phyloP scores from a whole-genome alignment of 2,888 invertebrate species.

The Acanthosoma haemorrhoidale region DNA sequence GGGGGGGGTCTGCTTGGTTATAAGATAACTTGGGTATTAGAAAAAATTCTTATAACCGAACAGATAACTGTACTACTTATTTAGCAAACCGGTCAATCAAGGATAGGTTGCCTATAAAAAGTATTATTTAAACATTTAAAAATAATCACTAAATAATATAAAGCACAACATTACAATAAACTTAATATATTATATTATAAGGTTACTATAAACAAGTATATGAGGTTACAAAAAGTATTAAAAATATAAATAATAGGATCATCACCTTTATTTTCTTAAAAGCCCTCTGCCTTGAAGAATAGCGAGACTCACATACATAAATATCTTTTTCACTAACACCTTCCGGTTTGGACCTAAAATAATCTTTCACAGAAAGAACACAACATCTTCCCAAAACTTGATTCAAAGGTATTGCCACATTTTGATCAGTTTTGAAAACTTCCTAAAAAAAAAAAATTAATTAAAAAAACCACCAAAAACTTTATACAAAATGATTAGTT shows the following conservation, averaged over 20 bases:
- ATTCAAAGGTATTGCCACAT: constrained; percentile 75
- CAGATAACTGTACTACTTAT: too few species aligned
- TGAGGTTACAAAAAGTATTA: too few species aligned
- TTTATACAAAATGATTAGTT: neutral
- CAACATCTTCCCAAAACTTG: constrained; percentile 84
- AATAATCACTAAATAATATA: too few species aligned
- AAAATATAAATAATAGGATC: neutral
- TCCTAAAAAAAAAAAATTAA: constrained; percentile 51
- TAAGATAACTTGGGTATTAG: too few species aligned
- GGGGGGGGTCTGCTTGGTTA: too few species aligned
- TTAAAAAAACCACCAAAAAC: neutral
- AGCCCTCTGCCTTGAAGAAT: constrained; percentile 74
- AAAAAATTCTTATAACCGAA: too few species aligned
- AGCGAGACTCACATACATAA: constrained; percentile 94
- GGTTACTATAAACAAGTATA: neutral
- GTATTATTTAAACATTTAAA: neutral
- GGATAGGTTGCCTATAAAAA: too few species aligned
- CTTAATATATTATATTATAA: too few species aligned
- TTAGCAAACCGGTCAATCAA: too few species aligned
- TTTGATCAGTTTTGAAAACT: constrained; percentile 90
- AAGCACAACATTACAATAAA: constrained; percentile 20
- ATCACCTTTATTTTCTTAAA: constrained; percentile 84
- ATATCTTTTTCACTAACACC: constrained; percentile 86
- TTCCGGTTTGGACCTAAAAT: constrained; percentile 82
- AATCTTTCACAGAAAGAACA: constrained; percentile 91